phyloP scores from a whole-genome alignment of 2,113 vertebrate genomes.

The Merops nubicus region DNA sequence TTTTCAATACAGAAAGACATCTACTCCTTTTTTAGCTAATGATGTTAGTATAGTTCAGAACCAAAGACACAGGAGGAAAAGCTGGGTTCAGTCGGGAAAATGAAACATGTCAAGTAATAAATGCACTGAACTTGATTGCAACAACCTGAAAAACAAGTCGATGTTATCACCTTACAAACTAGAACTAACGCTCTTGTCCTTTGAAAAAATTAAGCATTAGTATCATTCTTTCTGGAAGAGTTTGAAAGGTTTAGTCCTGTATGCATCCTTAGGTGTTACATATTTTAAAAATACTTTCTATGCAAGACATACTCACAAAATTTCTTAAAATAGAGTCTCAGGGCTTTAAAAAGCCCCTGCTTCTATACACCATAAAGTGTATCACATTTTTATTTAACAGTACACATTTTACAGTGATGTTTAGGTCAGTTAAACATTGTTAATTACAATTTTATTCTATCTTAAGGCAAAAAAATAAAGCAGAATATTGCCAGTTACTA shows the following conservation, averaged over 20 bases:
- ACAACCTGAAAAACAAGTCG: neutral
- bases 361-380: neutral
- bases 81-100: neutral
- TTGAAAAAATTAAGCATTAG: neutral
- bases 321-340: neutral
- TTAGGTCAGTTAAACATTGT: conserved; percentile 54
- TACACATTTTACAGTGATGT: conserved; percentile 17
- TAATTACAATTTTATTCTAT: conserved; percentile 60
- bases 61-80: neutral
- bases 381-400: neutral
- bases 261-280: neutral
- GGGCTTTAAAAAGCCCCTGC: neutral
- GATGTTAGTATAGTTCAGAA: neutral
- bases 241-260: neutral
- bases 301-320: neutral
- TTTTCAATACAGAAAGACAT: neutral
- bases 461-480: conserved; percentile 37
- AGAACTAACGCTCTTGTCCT: neutral
- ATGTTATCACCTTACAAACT: neutral
- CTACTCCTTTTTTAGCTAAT: neutral
- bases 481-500: conserved; percentile 44
- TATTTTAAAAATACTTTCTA: neutral
- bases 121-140: neutral
- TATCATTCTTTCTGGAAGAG: neutral
- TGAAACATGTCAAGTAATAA: neutral